Conservation (phyloP, 2,888 invertebrate species). For the Drepanosiphum platanoidis region DNA sequence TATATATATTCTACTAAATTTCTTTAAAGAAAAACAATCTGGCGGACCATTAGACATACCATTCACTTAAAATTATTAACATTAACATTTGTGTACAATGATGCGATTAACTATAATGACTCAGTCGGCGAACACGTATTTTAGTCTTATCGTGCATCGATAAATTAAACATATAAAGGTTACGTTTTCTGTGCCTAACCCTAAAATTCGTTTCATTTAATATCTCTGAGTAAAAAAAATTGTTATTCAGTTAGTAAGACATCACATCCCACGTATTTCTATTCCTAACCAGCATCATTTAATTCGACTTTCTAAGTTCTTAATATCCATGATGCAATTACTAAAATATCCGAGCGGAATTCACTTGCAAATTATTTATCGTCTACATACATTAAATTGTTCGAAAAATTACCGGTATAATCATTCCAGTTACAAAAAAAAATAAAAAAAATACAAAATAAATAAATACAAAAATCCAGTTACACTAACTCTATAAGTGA, state of each 20-base stretch:
- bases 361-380: not conserved
- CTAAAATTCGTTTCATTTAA: not conserved
- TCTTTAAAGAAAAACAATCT: not conserved
- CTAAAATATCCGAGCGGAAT: not conserved
- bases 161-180: not conserved
- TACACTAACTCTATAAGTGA: not conserved
- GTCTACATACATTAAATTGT: not conserved
- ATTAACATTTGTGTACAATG: not conserved
- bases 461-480: not conserved
- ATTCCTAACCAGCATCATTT: not conserved
- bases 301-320: not conserved
- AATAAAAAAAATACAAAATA: too few relatives aligned
- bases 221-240: not conserved
- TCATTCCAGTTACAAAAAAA: not conserved
- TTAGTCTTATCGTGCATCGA: not conserved
- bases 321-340: not conserved
- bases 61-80: not conserved
- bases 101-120: not conserved
- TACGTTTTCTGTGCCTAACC: not conserved
- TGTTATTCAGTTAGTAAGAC: not conserved
- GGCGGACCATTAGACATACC: not conserved
- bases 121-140: not conserved
- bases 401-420: too few relatives aligned
- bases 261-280: not conserved
- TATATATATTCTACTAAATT: not conserved